Base-by-base conservation (phyloP, 2,888 invertebrate species). In the Steinernema scapterisci region DNA sequence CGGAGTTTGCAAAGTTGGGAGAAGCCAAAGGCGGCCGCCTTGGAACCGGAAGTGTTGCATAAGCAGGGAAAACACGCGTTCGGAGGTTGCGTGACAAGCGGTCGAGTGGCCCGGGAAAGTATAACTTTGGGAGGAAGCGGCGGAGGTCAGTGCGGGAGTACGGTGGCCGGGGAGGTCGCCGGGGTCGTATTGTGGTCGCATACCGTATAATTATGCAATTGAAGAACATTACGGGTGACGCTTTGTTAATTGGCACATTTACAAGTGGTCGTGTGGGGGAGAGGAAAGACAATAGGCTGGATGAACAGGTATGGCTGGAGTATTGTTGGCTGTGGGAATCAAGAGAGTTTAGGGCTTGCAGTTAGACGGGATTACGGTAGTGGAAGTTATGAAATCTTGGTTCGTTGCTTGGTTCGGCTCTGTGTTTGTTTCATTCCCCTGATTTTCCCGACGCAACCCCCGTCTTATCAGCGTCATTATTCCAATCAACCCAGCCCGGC, bases 161-260 rank as follows among this genome's bases (percentile, higher is more conserved):
- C 54, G 54, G 54, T 54, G 25, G 54, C 23, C 6, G 51, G 9
- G 25, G 54, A 23, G 54, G 54, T 54, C 54, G 21, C 23, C 5
- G n/a, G 9, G 63, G 63, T 63, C 63, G 63, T 31, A 31, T 31
- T 27, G 63, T 63, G 31, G 19, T 27, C 27, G 63, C 27, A 27
- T 63, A 63, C 63, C 38, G 63, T 63, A 63, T 63, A 63, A 63
- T 63, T 63, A 63, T 63, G 63, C 63, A 63, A 63, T 63, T 31
- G 31, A 63, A 63, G 63, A 63, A 63, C 63, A 63, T 63, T 63
- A 31, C 31, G 63, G 63, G 27, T 27, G 48, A n/a, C 63, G 63
- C 27, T 63, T 38, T 63, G 63, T 25, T 63, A 63, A 63, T 63
- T 63, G 63, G 63, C 63, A 63, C 63, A 63, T 63, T 63, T 63